These are phyloP conservation scores for Protosalanx chinensis DNA, from an alignment of 2,797 vertebrate genomes.

Conservation along the genomic window DNA sequence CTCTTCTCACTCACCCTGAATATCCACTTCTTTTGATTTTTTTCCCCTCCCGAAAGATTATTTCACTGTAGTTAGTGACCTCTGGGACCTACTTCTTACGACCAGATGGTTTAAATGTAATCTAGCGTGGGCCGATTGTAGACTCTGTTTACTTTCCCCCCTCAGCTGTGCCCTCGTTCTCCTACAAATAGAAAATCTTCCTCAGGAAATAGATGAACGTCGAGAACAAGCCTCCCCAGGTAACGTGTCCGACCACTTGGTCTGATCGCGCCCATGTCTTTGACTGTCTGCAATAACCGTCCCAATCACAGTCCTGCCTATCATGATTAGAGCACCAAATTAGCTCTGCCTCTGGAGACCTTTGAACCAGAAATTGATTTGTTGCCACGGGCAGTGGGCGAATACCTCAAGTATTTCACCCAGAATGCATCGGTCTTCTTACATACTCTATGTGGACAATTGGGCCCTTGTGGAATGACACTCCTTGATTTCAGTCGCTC, in stretches of 20 bases:
- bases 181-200: conserved; percentile 46
- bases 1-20: too few relatives aligned
- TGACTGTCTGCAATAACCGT: conserved; percentile 31
- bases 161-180: conserved; percentile 37
- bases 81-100: too few relatives aligned
- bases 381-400: conserved; percentile 59
- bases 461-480: conserved; percentile 55
- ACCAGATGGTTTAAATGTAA: too few relatives aligned
- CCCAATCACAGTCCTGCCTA: conserved; percentile 50
- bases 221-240: conserved; percentile 28
- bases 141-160: conserved; percentile 46
- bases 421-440: conserved; percentile 48
- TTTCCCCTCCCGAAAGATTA: too few relatives aligned
- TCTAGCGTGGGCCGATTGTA: conserved; percentile 17
- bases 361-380: conserved; percentile 62
- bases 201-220: conserved; percentile 45
- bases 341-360: conserved; percentile 36
- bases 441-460: conserved; percentile 52
- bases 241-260: conserved; percentile 43
- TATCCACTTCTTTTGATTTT: too few relatives aligned
- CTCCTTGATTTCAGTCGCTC: conserved; percentile 57
- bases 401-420: conserved; percentile 55
- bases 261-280: conserved; percentile 48
- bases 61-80: too few relatives aligned
- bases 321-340: conserved; percentile 49